These are phyloP conservation scores for Aphelocoma californica DNA, from an alignment of 2,797 vertebrate species.

Conservation along the genomic window DNA sequence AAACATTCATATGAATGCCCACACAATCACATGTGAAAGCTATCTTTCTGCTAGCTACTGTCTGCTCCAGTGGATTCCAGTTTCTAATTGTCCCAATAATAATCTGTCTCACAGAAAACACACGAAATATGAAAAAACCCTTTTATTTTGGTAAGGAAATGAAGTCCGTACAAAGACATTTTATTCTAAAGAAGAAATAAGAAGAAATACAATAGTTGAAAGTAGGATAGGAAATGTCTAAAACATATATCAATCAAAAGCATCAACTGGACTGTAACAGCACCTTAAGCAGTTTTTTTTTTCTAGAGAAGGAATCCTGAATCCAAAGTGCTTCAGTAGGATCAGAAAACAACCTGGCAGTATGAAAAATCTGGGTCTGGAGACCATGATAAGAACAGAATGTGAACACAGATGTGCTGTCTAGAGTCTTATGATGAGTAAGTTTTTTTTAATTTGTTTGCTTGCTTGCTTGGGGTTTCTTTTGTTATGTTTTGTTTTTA, in stretches of 20 bases:
- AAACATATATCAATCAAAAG: neutral
- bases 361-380: neutral
- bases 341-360: neutral
- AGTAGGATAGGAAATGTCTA: neutral
- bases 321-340: neutral
- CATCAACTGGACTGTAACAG: neutral
- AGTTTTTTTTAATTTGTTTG: neutral
- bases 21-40: neutral
- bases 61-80: neutral
- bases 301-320: neutral
- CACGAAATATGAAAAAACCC: neutral
- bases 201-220: neutral
- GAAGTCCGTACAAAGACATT: neutral
- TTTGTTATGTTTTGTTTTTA: neutral
- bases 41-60: neutral
- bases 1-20: neutral
- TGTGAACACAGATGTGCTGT: neutral
- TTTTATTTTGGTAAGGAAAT: neutral
- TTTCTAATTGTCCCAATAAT: neutral
- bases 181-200: neutral
- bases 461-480: neutral
- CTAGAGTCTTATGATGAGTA: neutral
- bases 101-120: neutral
- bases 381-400: neutral
- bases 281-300: neutral